Conservation (phyloP, 1,140 invertebrate genomes). For the Octopus bimaculoides region DNA sequence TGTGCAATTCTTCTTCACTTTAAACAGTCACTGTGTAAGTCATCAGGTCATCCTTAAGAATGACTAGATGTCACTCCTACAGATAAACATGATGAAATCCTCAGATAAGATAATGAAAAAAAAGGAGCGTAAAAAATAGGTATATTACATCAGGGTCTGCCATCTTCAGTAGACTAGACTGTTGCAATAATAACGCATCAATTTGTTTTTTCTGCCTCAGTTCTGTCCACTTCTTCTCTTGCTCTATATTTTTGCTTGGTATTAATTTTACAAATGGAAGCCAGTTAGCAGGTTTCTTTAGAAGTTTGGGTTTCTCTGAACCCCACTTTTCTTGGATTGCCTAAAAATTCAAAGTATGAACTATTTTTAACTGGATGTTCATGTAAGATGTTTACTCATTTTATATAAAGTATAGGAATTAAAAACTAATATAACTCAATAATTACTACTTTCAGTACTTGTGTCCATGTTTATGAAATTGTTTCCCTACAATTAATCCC, state of each 20-base stretch:
- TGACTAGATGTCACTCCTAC: no score
- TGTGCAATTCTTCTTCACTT: no score
- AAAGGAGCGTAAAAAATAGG: not conserved
- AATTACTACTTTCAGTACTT: not conserved
- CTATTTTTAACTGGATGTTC: no score
- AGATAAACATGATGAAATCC: no score
- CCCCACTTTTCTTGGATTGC: constrained; percentile 51
- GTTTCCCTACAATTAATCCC: no score
- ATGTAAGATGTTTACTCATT: no score
- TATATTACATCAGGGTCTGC: constrained; percentile 47
- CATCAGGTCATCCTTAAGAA: no score
- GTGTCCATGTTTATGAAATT: not conserved
- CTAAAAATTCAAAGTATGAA: no score
- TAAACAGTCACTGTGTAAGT: no score
- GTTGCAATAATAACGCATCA: constrained; percentile 49
- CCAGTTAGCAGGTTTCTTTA: constrained; percentile 56
- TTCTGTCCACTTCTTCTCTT: constrained; percentile 49
- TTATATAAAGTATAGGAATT: no score
- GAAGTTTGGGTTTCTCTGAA: constrained; percentile 41
- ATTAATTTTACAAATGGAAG: constrained; percentile 44
- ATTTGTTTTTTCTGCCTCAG: constrained; percentile 44
- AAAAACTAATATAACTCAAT: not conserved
- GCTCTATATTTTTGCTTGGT: constrained; percentile 43
- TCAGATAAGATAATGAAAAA: no score
- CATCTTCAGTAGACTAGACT: constrained; percentile 49